phyloP scores from a whole-genome alignment of 53 echinoderm and acorn worm genomes.

The Echinarachnius parma region DNA sequence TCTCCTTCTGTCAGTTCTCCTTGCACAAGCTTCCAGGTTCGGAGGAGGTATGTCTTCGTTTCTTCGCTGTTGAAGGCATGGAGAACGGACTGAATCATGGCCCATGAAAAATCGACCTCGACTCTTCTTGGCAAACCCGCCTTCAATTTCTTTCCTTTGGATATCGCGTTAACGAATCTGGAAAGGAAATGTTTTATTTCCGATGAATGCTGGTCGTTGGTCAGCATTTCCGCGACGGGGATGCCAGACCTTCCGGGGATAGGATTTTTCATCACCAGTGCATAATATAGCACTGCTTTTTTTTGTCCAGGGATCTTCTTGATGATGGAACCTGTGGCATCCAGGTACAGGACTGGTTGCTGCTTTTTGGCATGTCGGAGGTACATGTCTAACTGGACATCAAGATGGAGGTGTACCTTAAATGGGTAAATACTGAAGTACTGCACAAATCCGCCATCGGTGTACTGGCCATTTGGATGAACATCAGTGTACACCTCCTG shows the following conservation, averaged over 20 bases:
- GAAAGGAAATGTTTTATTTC: constrained; percentile 50
- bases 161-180: constrained; percentile 33
- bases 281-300: constrained; percentile 43
- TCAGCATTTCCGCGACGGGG: constrained; percentile 46
- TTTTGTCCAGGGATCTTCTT: constrained; percentile 54
- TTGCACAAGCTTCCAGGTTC: constrained; percentile 11
- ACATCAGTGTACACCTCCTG: constrained; percentile 34
- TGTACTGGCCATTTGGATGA: constrained; percentile 22
- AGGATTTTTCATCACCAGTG: constrained; percentile 46
- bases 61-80: constrained; percentile 38
- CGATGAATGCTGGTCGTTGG: constrained; percentile 47
- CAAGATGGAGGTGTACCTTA: constrained; percentile 45
- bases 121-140: constrained; percentile 38
- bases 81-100: constrained; percentile 43
- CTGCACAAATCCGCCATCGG: constrained; percentile 46
- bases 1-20: not conserved
- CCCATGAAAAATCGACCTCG: constrained; percentile 49
- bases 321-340: constrained; percentile 51
- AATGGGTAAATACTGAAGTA: constrained; percentile 45
- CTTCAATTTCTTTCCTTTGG: not conserved
- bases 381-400: constrained; percentile 35
- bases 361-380: constrained; percentile 10
- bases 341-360: constrained; percentile 25
- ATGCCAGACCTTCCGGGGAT: constrained; percentile 39
- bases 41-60: constrained; percentile 20